Conservation (phyloP, 2,888 invertebrate species). For the Lymantria monacha region DNA sequence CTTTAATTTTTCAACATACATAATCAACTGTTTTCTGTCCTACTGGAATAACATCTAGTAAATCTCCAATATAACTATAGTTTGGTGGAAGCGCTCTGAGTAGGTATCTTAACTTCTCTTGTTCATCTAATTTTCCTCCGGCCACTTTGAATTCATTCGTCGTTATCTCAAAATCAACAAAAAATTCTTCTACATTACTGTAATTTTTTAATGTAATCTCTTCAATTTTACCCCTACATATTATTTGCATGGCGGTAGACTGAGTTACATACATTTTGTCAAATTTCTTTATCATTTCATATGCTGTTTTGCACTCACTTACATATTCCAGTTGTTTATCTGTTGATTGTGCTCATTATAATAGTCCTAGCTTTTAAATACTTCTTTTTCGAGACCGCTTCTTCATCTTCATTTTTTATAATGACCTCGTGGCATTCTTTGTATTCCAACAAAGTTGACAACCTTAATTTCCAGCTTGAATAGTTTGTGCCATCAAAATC, state of each 20-base stretch:
- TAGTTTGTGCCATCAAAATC: too few relatives aligned
- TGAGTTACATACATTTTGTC: too few relatives aligned
- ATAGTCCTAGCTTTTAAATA: neutral
- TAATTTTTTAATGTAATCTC: constrained; percentile 29
- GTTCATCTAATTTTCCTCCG: constrained; percentile 26
- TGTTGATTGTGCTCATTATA: neutral
- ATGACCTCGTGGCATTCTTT: neutral
- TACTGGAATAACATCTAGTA: constrained; percentile 32
- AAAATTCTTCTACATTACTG: constrained; percentile 26
- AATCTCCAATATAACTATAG: constrained; percentile 36
- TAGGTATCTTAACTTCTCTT: constrained; percentile 33
- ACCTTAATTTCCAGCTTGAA: too few relatives aligned
- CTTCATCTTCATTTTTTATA: neutral
- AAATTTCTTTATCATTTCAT: neutral
- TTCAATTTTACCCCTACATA: constrained; percentile 19
- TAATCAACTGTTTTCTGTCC: constrained; percentile 25
- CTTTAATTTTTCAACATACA: constrained; percentile 17
- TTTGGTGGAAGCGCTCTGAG: constrained; percentile 30
- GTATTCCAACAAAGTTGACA: neutral
- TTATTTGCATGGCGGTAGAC: too few relatives aligned
- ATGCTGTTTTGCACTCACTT: too few relatives aligned
- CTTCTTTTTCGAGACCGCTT: neutral
- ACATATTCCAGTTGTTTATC: too few relatives aligned
- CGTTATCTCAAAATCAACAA: constrained; percentile 30
- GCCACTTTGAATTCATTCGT: constrained; percentile 31